Evolutionary conservation across 1,140 invertebrate genomes (phyloP), one percentile per base, ranked within the genome.

Genomic region (Chymomyza costata): DNA sequence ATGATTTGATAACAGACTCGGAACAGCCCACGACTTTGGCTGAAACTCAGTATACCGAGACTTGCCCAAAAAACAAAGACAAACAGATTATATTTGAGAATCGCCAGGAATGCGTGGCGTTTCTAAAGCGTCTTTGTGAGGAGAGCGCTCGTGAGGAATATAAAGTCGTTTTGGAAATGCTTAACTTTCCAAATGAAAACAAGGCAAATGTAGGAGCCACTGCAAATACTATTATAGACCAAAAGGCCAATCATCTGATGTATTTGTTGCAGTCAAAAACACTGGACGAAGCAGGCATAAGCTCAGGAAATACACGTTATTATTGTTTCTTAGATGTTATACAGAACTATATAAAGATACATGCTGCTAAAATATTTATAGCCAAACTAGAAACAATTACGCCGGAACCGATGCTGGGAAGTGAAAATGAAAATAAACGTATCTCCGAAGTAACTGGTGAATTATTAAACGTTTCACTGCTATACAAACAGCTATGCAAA

Each of bases 281-380:
- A 0, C 39, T 73, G 1, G 11, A 7, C 7, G 64, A 68, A 1
- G 69, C 59, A 0, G 69, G 69, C 18, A 68, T 73, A 6, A 39
- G 38, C 0, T n/a, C 6, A 0, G 69, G 64, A 3, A 73, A 73
- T 25, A 64, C 74, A 16, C 69, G 69, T 0, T 47, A 74, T 32
- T 38, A 17, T 6, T 74, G 64, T 30, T 73, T 73, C 8, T 49
- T 60, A 39, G 40, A 15, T 2, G 69, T 74, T 0, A 28, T 73
- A 0, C 53, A 68, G 32, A 73, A 74, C 50, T 73, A 73, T 19
- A 60, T 69, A 5, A 74, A 68, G 32, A 48, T 73, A 8, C 59
- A 73, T 6, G 69, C 69, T 6, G 64, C 69, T 0, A 71, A 53
- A 10, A 50, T 47, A 5, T 74, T 73, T 11, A 73, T 73, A 14